Evolutionary conservation across 2,888 invertebrate genomes (phyloP).

Genomic region (Pediacus dermestoides): DNA sequence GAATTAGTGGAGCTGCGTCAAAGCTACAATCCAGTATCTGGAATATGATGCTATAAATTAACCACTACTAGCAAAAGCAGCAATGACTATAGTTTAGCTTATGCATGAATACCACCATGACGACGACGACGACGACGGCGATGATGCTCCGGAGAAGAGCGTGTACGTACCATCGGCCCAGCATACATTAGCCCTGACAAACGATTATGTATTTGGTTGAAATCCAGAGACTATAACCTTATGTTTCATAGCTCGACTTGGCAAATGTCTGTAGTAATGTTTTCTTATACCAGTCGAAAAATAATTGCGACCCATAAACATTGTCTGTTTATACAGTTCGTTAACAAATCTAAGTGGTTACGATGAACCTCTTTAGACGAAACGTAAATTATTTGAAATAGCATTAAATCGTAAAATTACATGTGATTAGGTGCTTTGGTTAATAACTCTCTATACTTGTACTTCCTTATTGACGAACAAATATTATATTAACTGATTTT

Average conservation of each 20-base stretch:
- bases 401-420: too few relatives aligned
- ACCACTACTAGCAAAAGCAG: slow-evolving; percentile 10
- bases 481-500: too few relatives aligned
- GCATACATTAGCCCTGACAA: slow-evolving; percentile 48
- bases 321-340: slow-evolving; percentile 25
- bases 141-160: too few relatives aligned
- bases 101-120: background rate
- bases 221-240: slow-evolving; percentile 50
- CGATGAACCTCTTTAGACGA: too few relatives aligned
- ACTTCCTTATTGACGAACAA: too few relatives aligned
- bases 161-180: too few relatives aligned
- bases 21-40: slow-evolving; percentile 30
- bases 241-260: slow-evolving; percentile 46
- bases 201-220: slow-evolving; percentile 52
- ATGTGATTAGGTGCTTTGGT: too few relatives aligned
- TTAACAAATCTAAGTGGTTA: too few relatives aligned
- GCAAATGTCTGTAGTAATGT: slow-evolving; percentile 40
- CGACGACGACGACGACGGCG: too few relatives aligned
- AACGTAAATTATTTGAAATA: too few relatives aligned
- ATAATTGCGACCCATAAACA: slow-evolving; percentile 23
- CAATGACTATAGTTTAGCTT: too few relatives aligned
- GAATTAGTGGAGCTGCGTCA: slow-evolving; percentile 38
- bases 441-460: too few relatives aligned
- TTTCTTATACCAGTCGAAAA: slow-evolving; percentile 10
- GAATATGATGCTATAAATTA: slow-evolving; percentile 43